Evolutionary conservation across 2,888 invertebrate genomes (phyloP).

Genomic region (Pollenia labialis): DNA sequence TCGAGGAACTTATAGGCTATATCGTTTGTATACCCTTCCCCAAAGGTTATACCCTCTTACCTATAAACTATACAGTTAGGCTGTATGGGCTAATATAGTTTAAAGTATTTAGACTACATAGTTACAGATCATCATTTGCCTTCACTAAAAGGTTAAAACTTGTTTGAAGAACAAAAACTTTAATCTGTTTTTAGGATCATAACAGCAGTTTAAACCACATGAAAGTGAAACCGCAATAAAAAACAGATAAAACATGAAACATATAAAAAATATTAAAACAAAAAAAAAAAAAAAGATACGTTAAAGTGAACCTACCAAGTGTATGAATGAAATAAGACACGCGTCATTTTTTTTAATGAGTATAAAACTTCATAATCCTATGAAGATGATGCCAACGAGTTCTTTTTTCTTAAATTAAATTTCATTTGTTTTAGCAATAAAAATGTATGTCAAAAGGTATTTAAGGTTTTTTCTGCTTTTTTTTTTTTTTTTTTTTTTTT

Average conservation of each 20-base stretch:
- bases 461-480: slow-evolving; percentile 1
- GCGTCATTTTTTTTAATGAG: slow-evolving; percentile 48
- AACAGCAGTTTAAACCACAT: slow-evolving; percentile 65
- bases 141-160: slow-evolving; percentile 31
- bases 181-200: slow-evolving; percentile 60
- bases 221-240: slow-evolving; percentile 70
- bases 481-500: not conserved
- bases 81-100: no score
- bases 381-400: slow-evolving; percentile 18
- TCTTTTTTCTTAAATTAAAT: slow-evolving; percentile 7
- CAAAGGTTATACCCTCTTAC: no score
- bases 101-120: no score
- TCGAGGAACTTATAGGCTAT: no score
- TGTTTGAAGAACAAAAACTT: not conserved
- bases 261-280: not conserved
- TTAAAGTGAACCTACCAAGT: slow-evolving; percentile 14
- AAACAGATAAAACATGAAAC: slow-evolving; percentile 13
- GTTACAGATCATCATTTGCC: no score
- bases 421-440: slow-evolving; percentile 38
- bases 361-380: slow-evolving; percentile 27
- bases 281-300: not conserved
- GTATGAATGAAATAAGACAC: slow-evolving; percentile 50
- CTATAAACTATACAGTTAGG: no score
- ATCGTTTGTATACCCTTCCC: no score
- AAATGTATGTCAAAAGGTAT: slow-evolving; percentile 62